Conservation (phyloP, 2,113 vertebrate species). For the Amblyornis subalaris region DNA sequence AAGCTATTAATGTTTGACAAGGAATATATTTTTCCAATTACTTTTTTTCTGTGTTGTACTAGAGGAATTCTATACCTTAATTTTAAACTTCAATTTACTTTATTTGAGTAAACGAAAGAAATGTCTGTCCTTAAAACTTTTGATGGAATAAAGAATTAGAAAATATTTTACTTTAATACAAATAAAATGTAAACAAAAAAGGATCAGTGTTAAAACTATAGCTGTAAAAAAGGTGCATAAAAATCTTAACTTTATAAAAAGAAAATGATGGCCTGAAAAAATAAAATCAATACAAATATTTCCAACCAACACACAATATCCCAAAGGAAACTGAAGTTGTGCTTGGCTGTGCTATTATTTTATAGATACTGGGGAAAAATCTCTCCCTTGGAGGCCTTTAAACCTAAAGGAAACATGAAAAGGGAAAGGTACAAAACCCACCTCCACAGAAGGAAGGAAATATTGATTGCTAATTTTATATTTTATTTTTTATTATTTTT, state of each 20-base stretch:
- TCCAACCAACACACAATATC: not conserved
- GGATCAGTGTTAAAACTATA: not conserved
- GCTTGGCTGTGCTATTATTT: not conserved
- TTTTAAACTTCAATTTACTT: not conserved
- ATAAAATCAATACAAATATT: not conserved
- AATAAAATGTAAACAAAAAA: not conserved
- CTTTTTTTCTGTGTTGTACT: not conserved
- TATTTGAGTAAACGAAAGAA: not conserved
- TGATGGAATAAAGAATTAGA: not conserved
- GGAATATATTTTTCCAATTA: not conserved
- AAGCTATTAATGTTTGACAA: not conserved
- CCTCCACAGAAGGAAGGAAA: not conserved
- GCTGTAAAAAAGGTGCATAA: not conserved
- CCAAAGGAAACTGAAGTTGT: not conserved
- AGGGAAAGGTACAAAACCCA: not conserved
- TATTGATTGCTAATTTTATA: not conserved
- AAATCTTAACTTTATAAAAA: not conserved
- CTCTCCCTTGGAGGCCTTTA: not conserved
- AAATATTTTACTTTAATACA: not conserved
- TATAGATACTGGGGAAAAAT: not conserved
- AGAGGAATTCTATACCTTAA: not conserved
- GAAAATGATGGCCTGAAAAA: not conserved
- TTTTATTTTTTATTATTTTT: not conserved
- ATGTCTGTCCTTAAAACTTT: not conserved
- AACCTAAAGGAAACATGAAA: not conserved